Evolutionary conservation across 2,113 vertebrate species (phyloP).

Genomic region (Rousettus leschenaultii): DNA sequence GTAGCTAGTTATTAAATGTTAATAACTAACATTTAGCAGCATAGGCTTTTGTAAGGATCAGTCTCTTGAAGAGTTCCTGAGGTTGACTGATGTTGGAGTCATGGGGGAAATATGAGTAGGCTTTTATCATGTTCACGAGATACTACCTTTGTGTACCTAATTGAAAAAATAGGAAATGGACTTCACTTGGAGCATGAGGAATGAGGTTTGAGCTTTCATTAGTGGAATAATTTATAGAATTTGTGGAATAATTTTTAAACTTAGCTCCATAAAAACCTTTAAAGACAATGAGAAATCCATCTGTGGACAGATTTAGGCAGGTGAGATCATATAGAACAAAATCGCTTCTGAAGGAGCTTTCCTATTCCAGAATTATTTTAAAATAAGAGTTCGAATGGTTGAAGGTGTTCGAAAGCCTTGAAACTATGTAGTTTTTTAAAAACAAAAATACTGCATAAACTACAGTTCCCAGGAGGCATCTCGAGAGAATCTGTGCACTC

Average conservation of each 20-base stretch:
- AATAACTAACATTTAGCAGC: neutral
- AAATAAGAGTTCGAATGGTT: neutral
- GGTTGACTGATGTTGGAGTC: neutral
- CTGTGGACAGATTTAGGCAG: neutral
- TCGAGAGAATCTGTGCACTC: neutral
- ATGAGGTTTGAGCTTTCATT: neutral
- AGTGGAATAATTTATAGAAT: neutral
- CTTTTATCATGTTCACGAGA: neutral
- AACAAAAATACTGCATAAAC: neutral
- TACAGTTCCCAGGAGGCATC: constrained; percentile 48
- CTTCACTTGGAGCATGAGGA: neutral
- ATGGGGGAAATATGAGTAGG: neutral
- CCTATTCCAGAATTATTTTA: neutral
- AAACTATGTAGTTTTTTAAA: neutral
- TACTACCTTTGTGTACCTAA: neutral
- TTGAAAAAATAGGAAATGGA: constrained; percentile 16
- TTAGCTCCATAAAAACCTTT: constrained; percentile 29
- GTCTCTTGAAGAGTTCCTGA: neutral
- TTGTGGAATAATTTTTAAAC: neutral
- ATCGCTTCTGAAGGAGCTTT: neutral
- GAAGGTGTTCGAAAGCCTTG: neutral
- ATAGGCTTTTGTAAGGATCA: neutral
- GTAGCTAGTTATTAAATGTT: neutral
- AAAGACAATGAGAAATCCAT: neutral
- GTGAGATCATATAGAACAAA: neutral